Base-by-base conservation (phyloP, 2,113 vertebrate species). In the Panthera uncia region DNA sequence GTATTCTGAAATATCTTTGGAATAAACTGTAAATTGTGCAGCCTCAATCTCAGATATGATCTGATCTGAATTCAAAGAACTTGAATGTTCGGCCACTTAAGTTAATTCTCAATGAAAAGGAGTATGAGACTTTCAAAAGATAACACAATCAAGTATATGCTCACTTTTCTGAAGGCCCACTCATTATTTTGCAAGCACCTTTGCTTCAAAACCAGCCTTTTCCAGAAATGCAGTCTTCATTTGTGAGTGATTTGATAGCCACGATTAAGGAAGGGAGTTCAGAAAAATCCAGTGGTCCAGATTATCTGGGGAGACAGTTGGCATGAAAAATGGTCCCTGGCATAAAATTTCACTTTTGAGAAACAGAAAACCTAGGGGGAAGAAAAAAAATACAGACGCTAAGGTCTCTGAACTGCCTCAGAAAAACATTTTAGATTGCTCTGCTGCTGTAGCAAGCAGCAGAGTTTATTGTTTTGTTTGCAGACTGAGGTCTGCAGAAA, bases 391-490 rank as follows among this genome's bases (percentile, higher is more conserved):
- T 69, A 71, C 6, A 91, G 78, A 97, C 31, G 0, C 76, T 7
- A 52, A 93, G 38, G 50, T 78, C 86, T 94, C 97, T 76, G 89
- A 98, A 96, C 82, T 16, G 21, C 88, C 69, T 50, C 18, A 9
- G 85, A 84, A 98, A 97, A 87, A 83, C 71, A 80, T 94, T 82
- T 93, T 74, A 96, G 95, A 97, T 84, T 93, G 92, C 89, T 97
- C 81, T 82, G 66, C 50, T 68, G 31, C 86, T 25, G 9, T 93
- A 95, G 96, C 96, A 98, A 97, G 91, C 83, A n/a, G 21, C 80
- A 82, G 82, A 97, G 96, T 97, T 98, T 98, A 98, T 98, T 95
- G 96, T 97, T 98, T 97, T 96, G 91, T 97, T 98, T 98, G 96
- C 89, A 97, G 96, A 89, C 95, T 16, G 15, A 92, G 87, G 83